Base-by-base conservation (phyloP, 2,113 vertebrate genomes). In the Tympanuchus pallidicinctus region DNA sequence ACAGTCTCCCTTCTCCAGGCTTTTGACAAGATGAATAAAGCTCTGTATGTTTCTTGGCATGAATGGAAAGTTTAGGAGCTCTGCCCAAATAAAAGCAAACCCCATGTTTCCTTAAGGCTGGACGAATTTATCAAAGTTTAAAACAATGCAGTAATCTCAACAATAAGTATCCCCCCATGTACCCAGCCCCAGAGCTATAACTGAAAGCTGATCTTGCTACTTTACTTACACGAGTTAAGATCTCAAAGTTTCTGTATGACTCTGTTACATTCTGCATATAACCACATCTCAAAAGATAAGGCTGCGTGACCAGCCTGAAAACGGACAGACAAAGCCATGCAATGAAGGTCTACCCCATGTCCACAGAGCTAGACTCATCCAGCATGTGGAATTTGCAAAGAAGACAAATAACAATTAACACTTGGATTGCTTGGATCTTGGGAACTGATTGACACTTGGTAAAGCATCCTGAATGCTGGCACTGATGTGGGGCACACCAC, bases 1-100 rank as follows among this genome's bases (percentile, higher is more conserved):
- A 66, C 82, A 87, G 21, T 70, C 34, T 82, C 43, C 52, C 45
- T 79, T 82, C 65, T 83, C 70, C 28, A 67, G 64, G 30, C 40
- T 92, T 92, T 71, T 72, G 76, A 77, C 76, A 81, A 75, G 79
- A 91, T 78, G 52, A 92, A 93, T 91, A 91, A 92, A 86, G 57
- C 57, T 38, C 80, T 59, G 80, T 1, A 47, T 22, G 28, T 10
- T 81, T 47, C 48, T 69, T 88, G 61, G 76, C 89, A 7, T 3
- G 10, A 92, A 86, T 7, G 14, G 10, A 43, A 94, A 56, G 34
- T 72, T 88, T 61, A 79, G 69, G 52, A 89, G 27, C 11, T 89
- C 45, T 86, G 82, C 34, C 65, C 50, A 63, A 66, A 75, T 69
- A 42, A 90, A 96, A 94, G 72, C 43, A 91, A 91, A 48, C 30